phyloP scores from a whole-genome alignment of 2,797 vertebrate species.

The Pelochelys cantorii region DNA sequence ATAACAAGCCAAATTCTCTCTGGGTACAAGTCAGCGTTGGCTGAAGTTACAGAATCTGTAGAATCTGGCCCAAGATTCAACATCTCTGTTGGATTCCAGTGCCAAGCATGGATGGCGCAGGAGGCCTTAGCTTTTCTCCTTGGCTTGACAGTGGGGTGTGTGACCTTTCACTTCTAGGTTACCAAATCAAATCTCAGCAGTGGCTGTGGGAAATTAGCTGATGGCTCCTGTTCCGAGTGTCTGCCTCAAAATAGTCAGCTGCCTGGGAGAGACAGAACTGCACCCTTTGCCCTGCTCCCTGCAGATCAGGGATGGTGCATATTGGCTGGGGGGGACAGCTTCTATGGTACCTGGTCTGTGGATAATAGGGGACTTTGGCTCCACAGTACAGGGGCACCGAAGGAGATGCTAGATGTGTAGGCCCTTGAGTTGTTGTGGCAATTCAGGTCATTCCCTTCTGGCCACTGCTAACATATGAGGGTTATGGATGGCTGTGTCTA shows the following conservation, averaged over 20 bases:
- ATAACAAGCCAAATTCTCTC: neutral
- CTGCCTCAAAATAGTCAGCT: neutral
- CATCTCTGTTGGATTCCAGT: neutral
- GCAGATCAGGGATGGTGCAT: neutral
- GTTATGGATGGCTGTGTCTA: too few species aligned
- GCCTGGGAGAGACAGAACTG: neutral
- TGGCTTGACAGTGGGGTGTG: neutral
- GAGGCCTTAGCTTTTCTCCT: neutral
- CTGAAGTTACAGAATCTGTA: neutral
- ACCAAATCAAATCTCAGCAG: neutral
- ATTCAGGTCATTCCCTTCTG: neutral
- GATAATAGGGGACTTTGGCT: neutral
- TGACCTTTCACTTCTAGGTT: neutral
- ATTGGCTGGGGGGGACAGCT: neutral
- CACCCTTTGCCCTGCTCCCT: neutral
- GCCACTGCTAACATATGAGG: neutral
- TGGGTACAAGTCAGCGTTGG: neutral
- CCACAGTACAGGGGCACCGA: neutral
- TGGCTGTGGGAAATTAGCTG: rapidly evolving
- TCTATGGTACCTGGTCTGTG: neutral
- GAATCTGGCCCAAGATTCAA: neutral
- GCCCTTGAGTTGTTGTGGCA: neutral
- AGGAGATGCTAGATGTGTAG: neutral
- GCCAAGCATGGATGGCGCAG: neutral
- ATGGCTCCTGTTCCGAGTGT: neutral